Evolutionary conservation across 1,140 invertebrate species (phyloP).

Genomic region (Drosophila rhopaloa): DNA sequence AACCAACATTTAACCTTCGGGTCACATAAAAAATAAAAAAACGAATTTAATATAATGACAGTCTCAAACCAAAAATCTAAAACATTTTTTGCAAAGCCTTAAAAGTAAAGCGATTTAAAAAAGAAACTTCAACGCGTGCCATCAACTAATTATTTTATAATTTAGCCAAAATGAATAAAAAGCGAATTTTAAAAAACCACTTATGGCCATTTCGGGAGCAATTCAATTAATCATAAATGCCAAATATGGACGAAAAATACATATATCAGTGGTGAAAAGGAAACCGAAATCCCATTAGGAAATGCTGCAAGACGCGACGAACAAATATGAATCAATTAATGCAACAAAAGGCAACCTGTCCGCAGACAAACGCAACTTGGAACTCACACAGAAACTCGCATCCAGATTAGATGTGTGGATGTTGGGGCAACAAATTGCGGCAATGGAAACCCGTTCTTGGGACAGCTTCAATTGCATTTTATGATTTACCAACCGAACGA

Average conservation of each 20-base stretch:
- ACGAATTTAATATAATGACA: slow-evolving; percentile 1
- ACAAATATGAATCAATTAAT: slow-evolving; percentile 81
- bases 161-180: slow-evolving; percentile 40
- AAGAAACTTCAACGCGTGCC: slow-evolving; percentile 30
- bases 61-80: neutral
- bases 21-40: slow-evolving; percentile 15
- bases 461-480: slow-evolving; percentile 77
- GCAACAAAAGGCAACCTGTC: slow-evolving; percentile 75
- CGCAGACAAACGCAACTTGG: slow-evolving; percentile 13
- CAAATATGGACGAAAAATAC: slow-evolving; percentile 57
- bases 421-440: slow-evolving; percentile 63
- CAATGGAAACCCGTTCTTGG: slow-evolving; percentile 69
- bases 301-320: slow-evolving; percentile 48
- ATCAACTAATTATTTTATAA: slow-evolving; percentile 45
- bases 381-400: slow-evolving; percentile 5
- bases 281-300: slow-evolving; percentile 61
- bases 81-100: slow-evolving; percentile 12
- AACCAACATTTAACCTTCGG: slow-evolving; percentile 10
- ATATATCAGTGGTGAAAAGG: slow-evolving; percentile 40
- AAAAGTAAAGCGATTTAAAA: slow-evolving; percentile 26
- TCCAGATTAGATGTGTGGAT: slow-evolving; percentile 18
- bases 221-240: slow-evolving; percentile 73
- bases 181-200: slow-evolving; percentile 14
- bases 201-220: slow-evolving; percentile 49
- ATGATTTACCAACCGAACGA: slow-evolving; percentile 52